These are phyloP conservation scores for Epicampocera succincta DNA, from an alignment of 2,888 invertebrate genomes.

Conservation along the genomic window DNA sequence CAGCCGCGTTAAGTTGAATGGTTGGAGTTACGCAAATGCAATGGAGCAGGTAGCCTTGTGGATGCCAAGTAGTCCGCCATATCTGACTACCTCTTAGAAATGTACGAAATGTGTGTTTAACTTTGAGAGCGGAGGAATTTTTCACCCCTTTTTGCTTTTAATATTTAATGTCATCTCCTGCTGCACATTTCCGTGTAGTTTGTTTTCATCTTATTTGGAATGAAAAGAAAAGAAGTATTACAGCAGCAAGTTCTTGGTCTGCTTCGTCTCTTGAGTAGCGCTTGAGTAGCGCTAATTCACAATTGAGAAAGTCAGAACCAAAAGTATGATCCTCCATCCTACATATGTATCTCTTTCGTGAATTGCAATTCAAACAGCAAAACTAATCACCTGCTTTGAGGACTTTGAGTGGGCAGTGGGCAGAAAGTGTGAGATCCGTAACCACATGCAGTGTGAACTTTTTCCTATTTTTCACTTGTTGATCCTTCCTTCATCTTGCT, in stretches of 20 bases:
- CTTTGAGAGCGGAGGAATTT: constrained; percentile 19
- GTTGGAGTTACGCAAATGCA: constrained; percentile 17
- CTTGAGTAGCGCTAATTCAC: too few relatives aligned
- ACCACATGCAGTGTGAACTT: too few relatives aligned
- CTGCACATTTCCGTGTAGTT: constrained; percentile 42
- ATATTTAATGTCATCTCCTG: constrained; percentile 50
- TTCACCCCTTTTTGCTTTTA: constrained; percentile 54
- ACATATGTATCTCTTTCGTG: too few relatives aligned
- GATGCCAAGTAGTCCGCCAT: constrained; percentile 56
- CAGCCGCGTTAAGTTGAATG: constrained; percentile 74
- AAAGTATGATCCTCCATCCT: too few relatives aligned
- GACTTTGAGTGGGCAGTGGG: too few relatives aligned
- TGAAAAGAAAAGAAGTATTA: constrained; percentile 25
- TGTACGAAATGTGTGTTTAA: constrained; percentile 25
- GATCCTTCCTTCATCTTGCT: too few relatives aligned
- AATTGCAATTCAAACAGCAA: too few relatives aligned
- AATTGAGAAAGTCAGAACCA: too few relatives aligned
- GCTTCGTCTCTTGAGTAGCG: too few relatives aligned
- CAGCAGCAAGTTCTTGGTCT: constrained; percentile 28
- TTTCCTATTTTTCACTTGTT: too few relatives aligned
- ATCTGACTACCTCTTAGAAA: constrained; percentile 63
- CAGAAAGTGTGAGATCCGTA: too few relatives aligned
- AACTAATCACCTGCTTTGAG: too few relatives aligned
- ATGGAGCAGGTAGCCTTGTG: constrained; percentile 21
- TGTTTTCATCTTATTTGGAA: constrained; percentile 34